These are phyloP conservation scores for Cynocephalus volans DNA, from an alignment of 2,113 vertebrate genomes.

Conservation along the genomic window DNA sequence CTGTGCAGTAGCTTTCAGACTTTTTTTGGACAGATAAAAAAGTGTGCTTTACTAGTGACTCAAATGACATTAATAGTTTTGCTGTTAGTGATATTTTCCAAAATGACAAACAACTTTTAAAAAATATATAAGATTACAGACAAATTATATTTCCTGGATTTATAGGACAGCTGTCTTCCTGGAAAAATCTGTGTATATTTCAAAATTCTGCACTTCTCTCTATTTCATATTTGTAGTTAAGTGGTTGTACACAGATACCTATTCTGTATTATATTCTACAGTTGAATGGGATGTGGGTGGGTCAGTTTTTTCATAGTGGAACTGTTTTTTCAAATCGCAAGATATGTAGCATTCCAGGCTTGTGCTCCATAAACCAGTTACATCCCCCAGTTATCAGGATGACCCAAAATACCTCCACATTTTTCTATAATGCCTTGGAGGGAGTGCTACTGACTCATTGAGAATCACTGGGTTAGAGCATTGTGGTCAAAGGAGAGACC, in stretches of 20 bases:
- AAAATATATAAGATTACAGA: not conserved
- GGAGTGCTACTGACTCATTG: not conserved
- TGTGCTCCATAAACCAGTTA: not conserved
- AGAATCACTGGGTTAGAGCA: not conserved
- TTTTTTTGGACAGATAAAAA: slow-evolving; percentile 47
- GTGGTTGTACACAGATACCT: not conserved
- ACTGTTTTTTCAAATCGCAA: slow-evolving; percentile 15
- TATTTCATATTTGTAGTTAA: not conserved
- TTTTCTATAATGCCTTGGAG: not conserved
- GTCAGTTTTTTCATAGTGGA: not conserved
- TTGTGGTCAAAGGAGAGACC: not conserved
- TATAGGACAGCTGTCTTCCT: not conserved
- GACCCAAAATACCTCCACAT: not conserved
- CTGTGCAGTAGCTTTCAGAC: not conserved
- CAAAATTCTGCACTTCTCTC: not conserved
- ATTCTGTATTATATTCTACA: not conserved
- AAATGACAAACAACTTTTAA: not conserved
- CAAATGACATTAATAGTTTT: slow-evolving; percentile 37
- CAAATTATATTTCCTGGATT: not conserved
- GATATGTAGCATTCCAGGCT: not conserved
- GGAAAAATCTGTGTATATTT: not conserved
- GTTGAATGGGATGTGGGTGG: not conserved
- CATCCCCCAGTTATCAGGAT: not conserved
- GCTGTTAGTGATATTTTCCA: slow-evolving; percentile 1
- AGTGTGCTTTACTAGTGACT: not conserved